These are phyloP conservation scores for Lemur catta DNA, from an alignment of 2,797 vertebrate species.

Conservation along the genomic window DNA sequence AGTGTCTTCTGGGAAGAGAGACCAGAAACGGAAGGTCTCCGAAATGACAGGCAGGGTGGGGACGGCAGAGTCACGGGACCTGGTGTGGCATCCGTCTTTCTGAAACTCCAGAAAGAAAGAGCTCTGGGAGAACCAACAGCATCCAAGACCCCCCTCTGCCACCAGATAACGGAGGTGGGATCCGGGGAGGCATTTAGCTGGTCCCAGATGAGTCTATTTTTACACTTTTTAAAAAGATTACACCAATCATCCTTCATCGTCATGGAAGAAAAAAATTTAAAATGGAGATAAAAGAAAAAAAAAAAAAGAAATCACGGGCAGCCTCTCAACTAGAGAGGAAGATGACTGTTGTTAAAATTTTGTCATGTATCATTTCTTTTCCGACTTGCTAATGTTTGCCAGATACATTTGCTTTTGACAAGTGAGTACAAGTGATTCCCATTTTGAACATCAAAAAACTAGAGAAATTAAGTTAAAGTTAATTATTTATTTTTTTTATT, in stretches of 20 bases:
- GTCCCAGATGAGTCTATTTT: background rate
- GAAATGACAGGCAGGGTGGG: background rate
- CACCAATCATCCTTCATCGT: background rate
- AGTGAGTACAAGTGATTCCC: background rate
- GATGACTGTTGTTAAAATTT: background rate
- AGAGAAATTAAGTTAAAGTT: background rate
- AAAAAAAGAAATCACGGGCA: background rate
- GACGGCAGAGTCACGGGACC: rapidly evolving
- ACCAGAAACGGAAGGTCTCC: background rate
- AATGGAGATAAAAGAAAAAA: background rate
- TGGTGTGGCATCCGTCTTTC: background rate
- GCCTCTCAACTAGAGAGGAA: background rate
- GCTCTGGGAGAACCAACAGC: no score
- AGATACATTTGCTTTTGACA: background rate
- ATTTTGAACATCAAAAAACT: background rate
- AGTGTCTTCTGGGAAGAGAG: conserved; percentile 62
- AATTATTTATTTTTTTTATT: background rate
- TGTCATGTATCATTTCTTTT: background rate
- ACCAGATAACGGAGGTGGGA: rapidly evolving
- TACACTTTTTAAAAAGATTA: background rate
- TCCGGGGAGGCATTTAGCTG: background rate
- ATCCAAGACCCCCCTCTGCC: rapidly evolving
- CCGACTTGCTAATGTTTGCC: background rate
- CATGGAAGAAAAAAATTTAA: background rate
- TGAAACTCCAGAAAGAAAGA: background rate